These are phyloP conservation scores for Psittacula derbiana DNA, from an alignment of 2,797 vertebrate species.

Conservation along the genomic window DNA sequence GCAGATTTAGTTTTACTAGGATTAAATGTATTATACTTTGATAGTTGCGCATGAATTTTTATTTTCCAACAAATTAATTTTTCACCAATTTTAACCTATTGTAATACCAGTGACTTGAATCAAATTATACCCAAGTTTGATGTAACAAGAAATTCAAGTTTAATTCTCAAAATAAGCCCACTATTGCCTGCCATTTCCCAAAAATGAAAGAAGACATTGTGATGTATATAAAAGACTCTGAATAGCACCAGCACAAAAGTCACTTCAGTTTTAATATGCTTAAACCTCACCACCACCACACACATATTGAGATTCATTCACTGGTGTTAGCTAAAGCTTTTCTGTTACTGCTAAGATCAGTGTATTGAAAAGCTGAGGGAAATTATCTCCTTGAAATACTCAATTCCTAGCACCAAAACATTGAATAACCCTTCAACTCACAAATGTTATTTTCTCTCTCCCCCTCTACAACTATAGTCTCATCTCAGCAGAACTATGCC, in stretches of 20 bases:
- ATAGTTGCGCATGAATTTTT: neutral
- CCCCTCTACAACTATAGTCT: neutral
- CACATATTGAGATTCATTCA: neutral
- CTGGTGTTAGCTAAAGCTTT: neutral
- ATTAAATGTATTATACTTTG: neutral
- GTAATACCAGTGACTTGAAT: neutral
- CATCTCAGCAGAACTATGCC: neutral
- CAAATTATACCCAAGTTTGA: neutral
- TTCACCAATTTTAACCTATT: neutral
- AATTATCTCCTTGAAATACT: neutral
- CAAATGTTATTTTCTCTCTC: neutral
- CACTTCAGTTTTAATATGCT: neutral
- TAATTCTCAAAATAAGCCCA: neutral
- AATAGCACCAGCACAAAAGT: neutral
- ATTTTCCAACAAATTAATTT: neutral
- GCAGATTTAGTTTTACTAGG: neutral
- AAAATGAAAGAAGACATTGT: neutral
- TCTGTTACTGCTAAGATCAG: neutral
- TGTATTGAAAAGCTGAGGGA: neutral
- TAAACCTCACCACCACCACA: neutral
- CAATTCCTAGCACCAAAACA: neutral
- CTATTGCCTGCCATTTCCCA: neutral
- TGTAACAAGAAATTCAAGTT: neutral
- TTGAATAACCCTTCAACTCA: neutral
- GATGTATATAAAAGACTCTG: neutral